A percentile compares a stretch with the other conserved stretches of the same genome.
Evolutionary conservation across 2,888 invertebrate species (phyloP).

Genomic region (Chymomyza fuscimana): DNA sequence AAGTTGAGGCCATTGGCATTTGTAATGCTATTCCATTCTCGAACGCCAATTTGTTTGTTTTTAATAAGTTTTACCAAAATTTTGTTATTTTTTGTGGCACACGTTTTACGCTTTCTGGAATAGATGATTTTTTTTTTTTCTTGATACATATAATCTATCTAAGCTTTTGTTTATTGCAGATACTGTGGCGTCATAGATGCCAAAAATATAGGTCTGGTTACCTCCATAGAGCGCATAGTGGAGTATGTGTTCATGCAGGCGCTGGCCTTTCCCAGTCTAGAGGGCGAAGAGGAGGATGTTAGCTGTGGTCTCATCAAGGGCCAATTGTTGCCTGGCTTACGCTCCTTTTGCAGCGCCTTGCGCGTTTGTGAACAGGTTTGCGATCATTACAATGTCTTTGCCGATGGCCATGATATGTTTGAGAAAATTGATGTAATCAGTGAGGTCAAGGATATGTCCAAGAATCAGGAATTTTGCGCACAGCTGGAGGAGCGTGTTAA

Average conservation of each 20-base stretch:
- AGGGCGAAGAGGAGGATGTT: slow-evolving; percentile 90
- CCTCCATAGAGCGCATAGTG: slow-evolving; percentile 92
- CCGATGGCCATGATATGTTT: slow-evolving; percentile 85
- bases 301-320: slow-evolving; percentile 90
- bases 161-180: slow-evolving; percentile 68
- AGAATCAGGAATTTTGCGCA: slow-evolving; percentile 84
- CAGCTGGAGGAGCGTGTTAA: slow-evolving; percentile 87
- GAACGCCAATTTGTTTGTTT: slow-evolving; percentile 33
- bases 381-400: slow-evolving; percentile 88
- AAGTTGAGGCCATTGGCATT: slow-evolving; percentile 68
- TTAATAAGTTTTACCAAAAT: slow-evolving; percentile 30
- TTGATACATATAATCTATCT: neutral
- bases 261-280: slow-evolving; percentile 88
- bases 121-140: slow-evolving; percentile 35
- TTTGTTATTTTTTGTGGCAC: slow-evolving; percentile 11
- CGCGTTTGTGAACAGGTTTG: slow-evolving; percentile 92
- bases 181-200: slow-evolving; percentile 91
- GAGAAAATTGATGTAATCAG: slow-evolving; percentile 83
- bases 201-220: slow-evolving; percentile 88
- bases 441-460: slow-evolving; percentile 86
- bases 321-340: slow-evolving; percentile 88
- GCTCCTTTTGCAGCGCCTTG: slow-evolving; percentile 94
- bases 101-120: slow-evolving; percentile 13
- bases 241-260: slow-evolving; percentile 95
- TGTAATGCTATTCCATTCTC: neutral